Evolutionary conservation across 2,113 vertebrate genomes (phyloP).

Genomic region (Syrrhaptes paradoxus): DNA sequence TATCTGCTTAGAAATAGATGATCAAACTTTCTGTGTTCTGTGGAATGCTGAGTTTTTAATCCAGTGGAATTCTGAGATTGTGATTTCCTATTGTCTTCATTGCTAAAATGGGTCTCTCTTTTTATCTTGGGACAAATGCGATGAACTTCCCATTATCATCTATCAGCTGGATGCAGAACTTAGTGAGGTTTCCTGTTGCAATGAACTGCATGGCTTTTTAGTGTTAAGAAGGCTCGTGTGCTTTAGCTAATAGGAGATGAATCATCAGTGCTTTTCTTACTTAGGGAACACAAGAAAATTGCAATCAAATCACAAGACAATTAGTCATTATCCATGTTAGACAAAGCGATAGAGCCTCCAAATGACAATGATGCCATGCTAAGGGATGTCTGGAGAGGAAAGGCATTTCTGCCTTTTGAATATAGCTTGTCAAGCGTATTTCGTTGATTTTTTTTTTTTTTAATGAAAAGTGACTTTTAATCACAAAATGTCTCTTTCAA

Average conservation of each 20-base stretch:
- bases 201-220: accelerated
- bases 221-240: accelerated
- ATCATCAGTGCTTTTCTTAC: background rate
- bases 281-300: background rate
- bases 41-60: background rate
- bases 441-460: background rate
- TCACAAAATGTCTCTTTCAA: background rate
- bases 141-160: background rate
- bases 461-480: background rate
- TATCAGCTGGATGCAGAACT: background rate
- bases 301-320: background rate
- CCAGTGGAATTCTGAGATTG: accelerated
- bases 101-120: background rate
- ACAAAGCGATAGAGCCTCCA: background rate
- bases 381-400: background rate
- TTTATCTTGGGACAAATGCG: background rate
- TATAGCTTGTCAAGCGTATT: background rate
- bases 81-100: background rate
- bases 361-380: background rate
- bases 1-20: background rate
- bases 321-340: background rate
- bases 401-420: background rate
- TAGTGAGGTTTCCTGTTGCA: background rate
- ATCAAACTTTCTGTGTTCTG: background rate
- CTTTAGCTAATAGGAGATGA: background rate